Evolutionary conservation across 23 tunicate genomes (phyloP).

Genomic region (Halocynthia roretzi): DNA sequence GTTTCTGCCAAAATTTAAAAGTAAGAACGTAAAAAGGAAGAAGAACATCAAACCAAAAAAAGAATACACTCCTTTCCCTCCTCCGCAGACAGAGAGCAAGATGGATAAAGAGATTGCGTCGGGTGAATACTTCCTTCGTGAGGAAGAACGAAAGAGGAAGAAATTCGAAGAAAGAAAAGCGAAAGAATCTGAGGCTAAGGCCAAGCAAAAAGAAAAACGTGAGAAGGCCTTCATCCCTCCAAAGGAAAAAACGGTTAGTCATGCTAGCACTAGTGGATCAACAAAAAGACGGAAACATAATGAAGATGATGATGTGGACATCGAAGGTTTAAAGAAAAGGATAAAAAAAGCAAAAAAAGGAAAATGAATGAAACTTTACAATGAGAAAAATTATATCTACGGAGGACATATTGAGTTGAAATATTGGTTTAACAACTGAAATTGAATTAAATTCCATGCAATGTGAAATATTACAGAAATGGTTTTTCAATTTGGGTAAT

Average conservation of each 20-base stretch:
- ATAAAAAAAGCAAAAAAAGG: constrained; percentile 69
- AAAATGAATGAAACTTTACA: neutral
- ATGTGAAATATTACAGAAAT: too few species aligned
- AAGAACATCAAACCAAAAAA: constrained; percentile 60
- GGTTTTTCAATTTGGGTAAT: too few species aligned
- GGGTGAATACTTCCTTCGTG: constrained; percentile 96
- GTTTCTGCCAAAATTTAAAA: constrained; percentile 88
- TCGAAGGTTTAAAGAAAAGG: constrained; percentile 50
- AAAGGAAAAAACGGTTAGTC: constrained; percentile 32
- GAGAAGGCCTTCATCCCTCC: constrained; percentile 52
- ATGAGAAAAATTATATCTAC: neutral
- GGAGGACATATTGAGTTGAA: too few species aligned
- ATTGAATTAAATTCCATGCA: too few species aligned
- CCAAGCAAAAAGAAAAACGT: constrained; percentile 40
- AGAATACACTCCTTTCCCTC: constrained; percentile 97
- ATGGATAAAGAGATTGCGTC: constrained; percentile 83
- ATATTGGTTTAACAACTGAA: too few species aligned
- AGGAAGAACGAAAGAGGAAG: constrained; percentile 53
- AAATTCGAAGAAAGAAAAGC: constrained; percentile 51
- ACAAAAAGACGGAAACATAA: constrained; percentile 7
- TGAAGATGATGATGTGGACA: constrained; percentile 53
- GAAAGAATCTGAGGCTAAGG: constrained; percentile 51
- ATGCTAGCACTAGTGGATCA: neutral
- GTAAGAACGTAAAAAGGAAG: constrained; percentile 69
- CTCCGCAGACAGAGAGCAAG: constrained; percentile 94